Evolutionary conservation across 2,888 invertebrate genomes (phyloP), one percentile per base, ranked within the genome.

Genomic region (Elmis aenea): DNA sequence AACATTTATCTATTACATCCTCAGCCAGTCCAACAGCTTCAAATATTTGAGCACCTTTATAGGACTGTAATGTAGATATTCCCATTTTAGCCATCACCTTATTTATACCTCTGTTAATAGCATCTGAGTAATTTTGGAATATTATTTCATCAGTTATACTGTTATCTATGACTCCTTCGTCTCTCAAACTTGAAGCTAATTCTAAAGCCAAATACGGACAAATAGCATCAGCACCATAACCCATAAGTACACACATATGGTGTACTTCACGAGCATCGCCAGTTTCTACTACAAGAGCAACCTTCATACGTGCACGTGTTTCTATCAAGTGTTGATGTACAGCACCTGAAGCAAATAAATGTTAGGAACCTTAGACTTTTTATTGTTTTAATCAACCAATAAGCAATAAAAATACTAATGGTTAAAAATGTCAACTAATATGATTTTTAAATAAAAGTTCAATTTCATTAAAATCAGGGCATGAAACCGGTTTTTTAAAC

Each of bases 71-170:
- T 0, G 97, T 99, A 37, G 94, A 95, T 61, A 99, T 99, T 36
- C 99, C 99, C 99, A 99, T 99, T 68, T 99, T 99, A 3, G 99
- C 97, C 97, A 99, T 99, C 0, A 79, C 91, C 68, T 93, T 93
- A 29, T 57, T 64, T 33, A 66, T 62, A 16, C 67, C 68, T n/a
- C 67, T 68, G 38, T 61, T 59, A 58, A 66, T 64, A 22, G 96
- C 93, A 48, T 85, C 84, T 23, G 91, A 82, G 68, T 95, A 99
- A 51, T 94, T 86, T 39, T 75, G 69, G 67, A 83, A 94, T 48
- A 96, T 84, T 34, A 81, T 77, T 3, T 84, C 79, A 63, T 96
- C 92, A 0, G 82, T 79, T 2, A 88, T 71, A 2, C 74, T 71
- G 0, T 79, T 73, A 52, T 89, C 88, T 15, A 99, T 69, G 5